Evolutionary conservation across 2,113 vertebrate genomes (phyloP).

Genomic region (Pampusana beccarii): DNA sequence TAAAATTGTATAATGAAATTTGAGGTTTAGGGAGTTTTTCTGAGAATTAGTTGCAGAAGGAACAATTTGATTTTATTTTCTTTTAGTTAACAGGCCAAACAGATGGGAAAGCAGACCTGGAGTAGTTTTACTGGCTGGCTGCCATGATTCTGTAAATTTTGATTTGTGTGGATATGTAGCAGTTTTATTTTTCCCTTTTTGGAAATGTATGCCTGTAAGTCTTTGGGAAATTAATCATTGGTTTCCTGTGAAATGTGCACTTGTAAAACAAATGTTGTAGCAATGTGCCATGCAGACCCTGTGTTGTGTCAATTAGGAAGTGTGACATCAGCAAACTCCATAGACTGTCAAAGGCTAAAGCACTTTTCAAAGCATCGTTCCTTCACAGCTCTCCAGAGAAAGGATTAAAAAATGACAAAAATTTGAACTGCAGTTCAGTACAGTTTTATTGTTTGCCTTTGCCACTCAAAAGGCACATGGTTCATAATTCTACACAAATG

Average conservation of each 20-base stretch:
- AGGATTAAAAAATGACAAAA: neutral
- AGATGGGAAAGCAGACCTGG: conserved; percentile 79
- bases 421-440: neutral
- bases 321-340: conserved; percentile 24
- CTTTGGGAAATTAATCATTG: conserved; percentile 68
- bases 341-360: conserved; percentile 28
- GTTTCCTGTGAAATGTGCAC: conserved; percentile 65
- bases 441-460: conserved; percentile 20
- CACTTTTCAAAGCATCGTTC: neutral
- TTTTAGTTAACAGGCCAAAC: conserved; percentile 73
- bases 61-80: conserved; percentile 79
- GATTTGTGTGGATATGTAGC: conserved; percentile 78
- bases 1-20: conserved; percentile 62
- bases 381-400: conserved; percentile 1
- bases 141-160: conserved; percentile 77
- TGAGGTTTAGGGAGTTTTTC: conserved; percentile 67
- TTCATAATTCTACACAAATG: neutral
- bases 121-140: conserved; percentile 75
- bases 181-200: conserved; percentile 76
- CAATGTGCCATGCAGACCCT: neutral
- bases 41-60: conserved; percentile 77
- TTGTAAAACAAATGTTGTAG: conserved; percentile 51
- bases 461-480: neutral
- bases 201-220: conserved; percentile 67
- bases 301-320: conserved; percentile 53